Conservation (phyloP, 2,113 vertebrate species). For the Probosciger aterrimus region DNA sequence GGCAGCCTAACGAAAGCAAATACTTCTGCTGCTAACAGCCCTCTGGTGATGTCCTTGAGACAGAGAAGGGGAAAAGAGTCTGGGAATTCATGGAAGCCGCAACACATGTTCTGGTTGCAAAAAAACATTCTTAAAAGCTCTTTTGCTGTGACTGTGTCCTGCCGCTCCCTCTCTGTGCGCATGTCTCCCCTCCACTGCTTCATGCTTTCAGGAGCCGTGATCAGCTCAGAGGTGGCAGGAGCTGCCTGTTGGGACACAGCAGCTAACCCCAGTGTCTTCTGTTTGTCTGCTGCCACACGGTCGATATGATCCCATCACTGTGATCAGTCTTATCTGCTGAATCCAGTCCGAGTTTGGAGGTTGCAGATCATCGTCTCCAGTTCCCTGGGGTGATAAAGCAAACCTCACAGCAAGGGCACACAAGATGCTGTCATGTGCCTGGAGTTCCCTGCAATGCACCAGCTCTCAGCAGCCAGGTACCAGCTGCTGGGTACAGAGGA, state of each 20-base stretch:
- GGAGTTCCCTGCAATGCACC: conserved; percentile 2
- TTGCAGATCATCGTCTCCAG: not conserved
- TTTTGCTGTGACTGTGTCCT: not conserved
- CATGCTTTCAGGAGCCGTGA: not conserved
- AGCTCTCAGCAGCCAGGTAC: not conserved
- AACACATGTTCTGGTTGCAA: not conserved
- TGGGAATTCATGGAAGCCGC: not conserved
- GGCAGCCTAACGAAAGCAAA: not conserved
- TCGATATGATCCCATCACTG: not conserved
- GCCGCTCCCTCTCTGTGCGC: not conserved
- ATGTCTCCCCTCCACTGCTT: not conserved
- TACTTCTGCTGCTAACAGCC: not conserved
- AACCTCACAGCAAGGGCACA: not conserved
- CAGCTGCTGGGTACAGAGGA: not conserved
- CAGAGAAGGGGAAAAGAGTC: not conserved
- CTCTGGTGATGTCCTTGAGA: not conserved
- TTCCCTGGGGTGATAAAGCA: not conserved
- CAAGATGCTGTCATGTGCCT: not conserved
- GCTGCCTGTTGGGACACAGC: not conserved
- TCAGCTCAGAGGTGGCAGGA: not conserved
- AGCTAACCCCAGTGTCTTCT: not conserved
- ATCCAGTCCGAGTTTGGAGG: not conserved
- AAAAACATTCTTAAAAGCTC: not conserved
- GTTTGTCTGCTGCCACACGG: not conserved
- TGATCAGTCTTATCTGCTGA: not conserved